A percentile compares a stretch with the other conserved stretches of the same genome.
Evolutionary conservation across 2,888 invertebrate genomes (phyloP).

Genomic region (Clunio marinus): DNA sequence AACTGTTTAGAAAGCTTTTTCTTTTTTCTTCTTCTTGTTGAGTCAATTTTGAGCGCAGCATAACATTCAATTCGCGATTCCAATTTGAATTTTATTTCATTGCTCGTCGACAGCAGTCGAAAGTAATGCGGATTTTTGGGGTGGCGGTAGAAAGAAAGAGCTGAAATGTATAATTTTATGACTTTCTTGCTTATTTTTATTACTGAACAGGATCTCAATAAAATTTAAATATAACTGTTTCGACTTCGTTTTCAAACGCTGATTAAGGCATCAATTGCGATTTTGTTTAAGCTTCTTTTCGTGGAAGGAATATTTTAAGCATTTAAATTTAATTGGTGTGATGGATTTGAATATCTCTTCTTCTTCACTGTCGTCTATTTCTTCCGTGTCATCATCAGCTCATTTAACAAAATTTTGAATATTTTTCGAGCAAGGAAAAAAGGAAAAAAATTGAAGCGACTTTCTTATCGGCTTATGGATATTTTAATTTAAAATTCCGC

Average conservation of each 20-base stretch:
- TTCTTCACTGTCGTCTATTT: not conserved
- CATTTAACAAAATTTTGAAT: slow-evolving; percentile 6
- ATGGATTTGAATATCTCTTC: slow-evolving; percentile 8
- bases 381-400: slow-evolving; percentile 8
- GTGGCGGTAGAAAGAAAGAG: not conserved
- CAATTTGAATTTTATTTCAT: slow-evolving; percentile 21
- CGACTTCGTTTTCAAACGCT: not conserved
- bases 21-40: not conserved
- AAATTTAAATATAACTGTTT: slow-evolving; percentile 20
- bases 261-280: slow-evolving; percentile 30
- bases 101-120: not conserved
- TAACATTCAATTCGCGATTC: not conserved
- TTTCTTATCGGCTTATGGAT: slow-evolving; percentile 15
- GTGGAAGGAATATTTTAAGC: slow-evolving; percentile 14
- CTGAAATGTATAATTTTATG: slow-evolving; percentile 23
- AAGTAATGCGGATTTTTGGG: not conserved
- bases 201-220: slow-evolving; percentile 17
- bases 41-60: too few relatives aligned
- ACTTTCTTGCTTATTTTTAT: slow-evolving; percentile 23
- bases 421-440: too few relatives aligned
- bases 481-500: slow-evolving; percentile 13
- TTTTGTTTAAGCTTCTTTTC: slow-evolving; percentile 12
- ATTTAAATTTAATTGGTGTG: slow-evolving; percentile 22
- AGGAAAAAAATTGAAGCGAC: too few relatives aligned
- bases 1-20: not conserved